These are phyloP conservation scores for Linepithema humile DNA, from an alignment of 1,140 invertebrate genomes.

Conservation along the genomic window DNA sequence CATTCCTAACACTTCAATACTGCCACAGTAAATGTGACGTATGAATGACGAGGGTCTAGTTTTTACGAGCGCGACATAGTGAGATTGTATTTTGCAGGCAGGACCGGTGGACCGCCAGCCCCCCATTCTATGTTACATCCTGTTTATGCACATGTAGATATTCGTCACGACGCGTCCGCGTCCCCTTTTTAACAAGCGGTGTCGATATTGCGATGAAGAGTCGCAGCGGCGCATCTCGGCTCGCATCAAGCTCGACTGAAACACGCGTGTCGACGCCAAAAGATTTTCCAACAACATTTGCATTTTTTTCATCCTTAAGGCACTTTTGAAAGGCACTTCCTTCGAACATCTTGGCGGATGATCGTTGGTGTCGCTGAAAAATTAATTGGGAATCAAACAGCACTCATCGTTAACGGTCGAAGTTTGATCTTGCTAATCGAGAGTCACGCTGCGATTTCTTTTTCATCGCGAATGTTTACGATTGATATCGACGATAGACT, in stretches of 20 bases:
- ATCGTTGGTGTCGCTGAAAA: not conserved
- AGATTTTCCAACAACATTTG: not conserved
- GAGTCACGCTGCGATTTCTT: not conserved
- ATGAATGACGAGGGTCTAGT: slow-evolving; percentile 10
- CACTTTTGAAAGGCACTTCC: too few species aligned
- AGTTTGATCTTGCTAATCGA: slow-evolving; percentile 7
- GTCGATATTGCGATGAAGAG: slow-evolving; percentile 5
- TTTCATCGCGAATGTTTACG: slow-evolving; percentile 15
- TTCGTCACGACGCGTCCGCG: not conserved
- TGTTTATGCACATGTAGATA: slow-evolving; percentile 21
- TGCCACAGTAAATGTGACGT: not conserved
- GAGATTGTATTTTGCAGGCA: slow-evolving; percentile 26
- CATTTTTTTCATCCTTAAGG: not conserved
- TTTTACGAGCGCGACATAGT: not conserved
- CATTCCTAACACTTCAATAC: too few species aligned
- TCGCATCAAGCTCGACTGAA: not conserved
- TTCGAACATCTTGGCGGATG: too few species aligned
- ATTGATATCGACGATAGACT: slow-evolving; percentile 47
- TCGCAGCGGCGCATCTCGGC: not conserved
- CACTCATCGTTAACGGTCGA: too few species aligned
- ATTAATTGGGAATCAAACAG: not conserved
- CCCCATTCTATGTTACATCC: not conserved
- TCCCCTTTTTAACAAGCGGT: not conserved
- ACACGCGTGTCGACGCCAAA: not conserved
- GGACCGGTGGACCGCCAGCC: not conserved